Base-by-base conservation (phyloP, 2,797 vertebrate species). In the Numenius phaeopus region DNA sequence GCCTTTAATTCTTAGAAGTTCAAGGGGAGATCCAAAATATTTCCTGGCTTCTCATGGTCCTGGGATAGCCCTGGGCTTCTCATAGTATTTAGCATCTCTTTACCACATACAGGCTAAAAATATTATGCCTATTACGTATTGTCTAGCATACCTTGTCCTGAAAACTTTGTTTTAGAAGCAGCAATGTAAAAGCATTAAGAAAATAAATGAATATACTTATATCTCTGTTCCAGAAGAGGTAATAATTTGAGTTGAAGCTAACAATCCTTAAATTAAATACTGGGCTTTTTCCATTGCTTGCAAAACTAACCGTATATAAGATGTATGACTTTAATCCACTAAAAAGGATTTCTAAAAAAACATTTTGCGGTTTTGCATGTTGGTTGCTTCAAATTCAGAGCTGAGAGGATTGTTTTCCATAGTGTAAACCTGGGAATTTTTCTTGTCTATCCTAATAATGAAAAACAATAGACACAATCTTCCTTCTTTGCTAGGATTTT, bases 1-100 rank as follows among this genome's bases (percentile, higher is more conserved):
- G 64, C 81, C 52, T 87, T 91, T 89, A 93, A 83, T 89, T 95
- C 71, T 66, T 94, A 12, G 21, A 97, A 95, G 81, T 92, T 96
- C 84, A 93, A 85, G 93, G 76, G 27, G 69, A 89, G 27, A 85
- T 55, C 19, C n/a, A 44, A 42, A 92, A 58, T 83, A 54, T 52
- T 90, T 61, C 59, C 72, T 58, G 57, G 44, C 30, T 81, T 89
- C 34, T 54, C 20, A 20, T 61, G 52, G 52, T 93, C 32, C 29
- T 73, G 42, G 49, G 30, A 22, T 90, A 70, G 65, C 71, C 18
- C 10, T 91, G 54, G 46, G 32, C 55, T 72, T 78, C 65, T 75
- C 3, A 2, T 8, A 21, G 47, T 70, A n/a, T 55, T 95, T 88
- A 58, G 22, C 27, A 80, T 46, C 9, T 66, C 40, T 82, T 81